A percentile compares a stretch with the other conserved stretches of the same genome.
Conservation (phyloP, 2,888 invertebrate species). For the Phymatocera aterrima region DNA sequence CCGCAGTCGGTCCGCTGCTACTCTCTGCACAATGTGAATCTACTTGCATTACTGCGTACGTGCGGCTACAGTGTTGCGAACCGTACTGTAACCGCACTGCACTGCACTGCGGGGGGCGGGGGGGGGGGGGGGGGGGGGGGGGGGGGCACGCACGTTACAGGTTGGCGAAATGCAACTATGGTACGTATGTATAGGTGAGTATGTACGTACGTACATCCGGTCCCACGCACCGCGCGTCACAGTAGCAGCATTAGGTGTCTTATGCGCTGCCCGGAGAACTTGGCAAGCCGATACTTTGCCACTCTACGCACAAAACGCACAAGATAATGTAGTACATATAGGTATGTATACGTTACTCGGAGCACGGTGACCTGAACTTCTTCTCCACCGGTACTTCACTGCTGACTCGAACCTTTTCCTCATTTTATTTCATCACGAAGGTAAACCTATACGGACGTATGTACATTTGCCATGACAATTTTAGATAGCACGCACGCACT, state of each 20-base stretch:
- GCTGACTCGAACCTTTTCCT: conserved; percentile 13
- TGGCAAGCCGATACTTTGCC: conserved; percentile 20
- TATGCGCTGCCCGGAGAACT: conserved; percentile 3
- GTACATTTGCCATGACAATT: background rate
- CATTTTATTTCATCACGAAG: conserved; percentile 16
- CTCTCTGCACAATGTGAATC: no score
- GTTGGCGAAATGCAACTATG: conserved; percentile 12
- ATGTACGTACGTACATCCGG: conserved; percentile 24
- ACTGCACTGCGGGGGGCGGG: no score
- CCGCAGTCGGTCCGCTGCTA: no score
- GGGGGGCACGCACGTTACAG: conserved; percentile 37
- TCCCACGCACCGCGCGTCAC: conserved; percentile 33
- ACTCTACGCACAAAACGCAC: conserved; percentile 38
- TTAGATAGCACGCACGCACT: background rate
- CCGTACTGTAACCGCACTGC: conserved; percentile 38
- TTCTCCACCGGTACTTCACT: conserved; percentile 9
- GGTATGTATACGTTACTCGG: background rate
- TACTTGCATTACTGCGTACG: no score
- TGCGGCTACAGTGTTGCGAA: no score
- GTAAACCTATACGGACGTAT: background rate
- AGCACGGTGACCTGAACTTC: conserved; percentile 5
- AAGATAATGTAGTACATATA: background rate
- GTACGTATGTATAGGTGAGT: background rate
- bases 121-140: no score
- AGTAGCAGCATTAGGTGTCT: background rate